phyloP scores from a whole-genome alignment of 2,797 vertebrate species.

The Pseudochirops cupreus region DNA sequence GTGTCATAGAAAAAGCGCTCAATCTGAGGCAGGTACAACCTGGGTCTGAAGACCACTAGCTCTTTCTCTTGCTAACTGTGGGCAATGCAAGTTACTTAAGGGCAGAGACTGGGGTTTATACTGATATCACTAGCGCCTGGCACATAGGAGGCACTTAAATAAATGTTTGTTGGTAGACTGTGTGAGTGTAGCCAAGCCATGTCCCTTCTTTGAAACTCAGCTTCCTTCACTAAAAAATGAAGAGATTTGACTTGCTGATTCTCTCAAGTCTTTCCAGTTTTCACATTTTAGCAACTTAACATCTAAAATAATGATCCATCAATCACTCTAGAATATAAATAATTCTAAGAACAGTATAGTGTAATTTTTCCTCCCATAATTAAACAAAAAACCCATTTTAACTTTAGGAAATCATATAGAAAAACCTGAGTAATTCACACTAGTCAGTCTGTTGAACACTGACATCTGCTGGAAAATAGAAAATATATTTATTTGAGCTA shows the following conservation, averaged over 20 bases:
- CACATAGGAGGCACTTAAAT: background rate
- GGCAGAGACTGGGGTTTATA: background rate
- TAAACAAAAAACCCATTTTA: background rate
- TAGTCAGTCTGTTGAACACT: constrained; percentile 73
- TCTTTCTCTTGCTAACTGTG: background rate
- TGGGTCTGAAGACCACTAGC: background rate
- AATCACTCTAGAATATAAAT: background rate
- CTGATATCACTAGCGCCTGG: background rate
- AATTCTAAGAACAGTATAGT: background rate
- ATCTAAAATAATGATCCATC: background rate
- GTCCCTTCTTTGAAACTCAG: background rate
- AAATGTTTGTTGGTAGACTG: background rate
- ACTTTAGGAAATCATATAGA: background rate
- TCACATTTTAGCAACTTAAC: background rate
- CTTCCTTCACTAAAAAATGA: background rate
- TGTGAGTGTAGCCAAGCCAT: background rate
- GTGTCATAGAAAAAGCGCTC: background rate
- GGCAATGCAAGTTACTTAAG: background rate
- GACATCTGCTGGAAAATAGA: constrained; percentile 81
- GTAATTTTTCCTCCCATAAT: background rate
- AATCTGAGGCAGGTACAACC: background rate
- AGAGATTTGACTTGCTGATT: background rate
- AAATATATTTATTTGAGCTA: background rate
- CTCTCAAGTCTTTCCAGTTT: background rate
- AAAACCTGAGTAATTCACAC: constrained; percentile 27